Conservation (phyloP, 2,888 invertebrate species). For the Cepaea hortensis region DNA sequence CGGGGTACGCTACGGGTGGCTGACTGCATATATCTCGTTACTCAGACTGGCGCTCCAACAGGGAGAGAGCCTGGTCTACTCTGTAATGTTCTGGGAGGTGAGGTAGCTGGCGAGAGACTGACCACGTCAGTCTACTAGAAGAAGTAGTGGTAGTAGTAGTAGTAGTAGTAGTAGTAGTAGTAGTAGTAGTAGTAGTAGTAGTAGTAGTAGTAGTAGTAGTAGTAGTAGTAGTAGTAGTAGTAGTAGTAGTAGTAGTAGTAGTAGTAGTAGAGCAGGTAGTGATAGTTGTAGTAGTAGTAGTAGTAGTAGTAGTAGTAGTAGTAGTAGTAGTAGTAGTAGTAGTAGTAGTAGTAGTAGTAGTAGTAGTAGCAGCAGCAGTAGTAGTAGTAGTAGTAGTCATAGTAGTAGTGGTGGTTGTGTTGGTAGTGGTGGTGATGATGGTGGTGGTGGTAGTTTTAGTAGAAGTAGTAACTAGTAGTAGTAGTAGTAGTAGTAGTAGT, state of each 20-base stretch:
- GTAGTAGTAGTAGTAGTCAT: background rate
- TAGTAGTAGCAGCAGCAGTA: background rate
- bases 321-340: background rate
- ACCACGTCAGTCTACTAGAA: background rate
- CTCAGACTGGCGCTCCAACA: no score
- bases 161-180: constrained; percentile 1
- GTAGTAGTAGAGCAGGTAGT: background rate
- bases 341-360: background rate
- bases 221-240: background rate
- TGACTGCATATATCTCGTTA: no score
- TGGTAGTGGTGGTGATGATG: background rate
- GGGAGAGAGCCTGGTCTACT: no score
- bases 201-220: background rate
- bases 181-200: constrained; percentile 4
- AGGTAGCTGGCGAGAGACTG: no score
- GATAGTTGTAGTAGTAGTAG: background rate
- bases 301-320: constrained; percentile 1
- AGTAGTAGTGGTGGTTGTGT: background rate
- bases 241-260: background rate
- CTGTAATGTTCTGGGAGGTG: no score
- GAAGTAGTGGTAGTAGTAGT: background rate
- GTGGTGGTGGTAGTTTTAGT: background rate
- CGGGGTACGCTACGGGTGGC: no score
- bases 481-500: constrained; percentile 3
- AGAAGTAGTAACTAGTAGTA: background rate